phyloP scores from a whole-genome alignment of 2,113 vertebrate genomes.

The Myrmecobius fasciatus region DNA sequence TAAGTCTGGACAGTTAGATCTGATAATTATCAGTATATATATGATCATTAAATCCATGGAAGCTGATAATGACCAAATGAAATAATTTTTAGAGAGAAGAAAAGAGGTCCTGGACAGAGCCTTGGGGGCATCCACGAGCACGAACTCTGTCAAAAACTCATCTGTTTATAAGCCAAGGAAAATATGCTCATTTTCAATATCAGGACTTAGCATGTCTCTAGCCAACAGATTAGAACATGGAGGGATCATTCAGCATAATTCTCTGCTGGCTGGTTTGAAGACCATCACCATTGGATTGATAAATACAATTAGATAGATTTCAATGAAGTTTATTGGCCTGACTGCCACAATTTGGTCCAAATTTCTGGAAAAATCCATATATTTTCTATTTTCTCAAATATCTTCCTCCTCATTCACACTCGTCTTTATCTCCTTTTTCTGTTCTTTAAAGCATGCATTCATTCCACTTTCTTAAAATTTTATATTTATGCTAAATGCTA shows the following conservation, averaged over 20 bases:
- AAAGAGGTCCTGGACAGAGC: background rate
- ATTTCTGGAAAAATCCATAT: background rate
- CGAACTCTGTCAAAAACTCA: background rate
- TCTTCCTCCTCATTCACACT: slow-evolving; percentile 12
- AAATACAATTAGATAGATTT: slow-evolving; percentile 27
- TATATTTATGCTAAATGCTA: background rate
- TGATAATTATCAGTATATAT: background rate
- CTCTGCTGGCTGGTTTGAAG: slow-evolving; percentile 47
- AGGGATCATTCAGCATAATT: background rate
- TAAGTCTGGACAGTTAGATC: background rate
- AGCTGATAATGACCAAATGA: background rate
- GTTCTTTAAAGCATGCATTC: background rate
- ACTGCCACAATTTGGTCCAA: slow-evolving; percentile 7
- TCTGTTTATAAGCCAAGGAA: slow-evolving; percentile 26
- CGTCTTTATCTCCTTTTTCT: background rate
- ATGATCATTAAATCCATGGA: background rate
- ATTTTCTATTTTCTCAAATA: slow-evolving; percentile 13
- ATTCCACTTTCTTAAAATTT: background rate
- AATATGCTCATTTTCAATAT: slow-evolving; percentile 7
- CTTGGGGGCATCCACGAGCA: background rate
- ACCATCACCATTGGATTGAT: slow-evolving; percentile 28
- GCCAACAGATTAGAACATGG: slow-evolving; percentile 30
- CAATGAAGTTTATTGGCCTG: slow-evolving; percentile 36
- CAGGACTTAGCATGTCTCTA: background rate
- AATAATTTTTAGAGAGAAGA: background rate